These are phyloP conservation scores for Regulus satrapa DNA, from an alignment of 2,113 vertebrate species.

Conservation along the genomic window DNA sequence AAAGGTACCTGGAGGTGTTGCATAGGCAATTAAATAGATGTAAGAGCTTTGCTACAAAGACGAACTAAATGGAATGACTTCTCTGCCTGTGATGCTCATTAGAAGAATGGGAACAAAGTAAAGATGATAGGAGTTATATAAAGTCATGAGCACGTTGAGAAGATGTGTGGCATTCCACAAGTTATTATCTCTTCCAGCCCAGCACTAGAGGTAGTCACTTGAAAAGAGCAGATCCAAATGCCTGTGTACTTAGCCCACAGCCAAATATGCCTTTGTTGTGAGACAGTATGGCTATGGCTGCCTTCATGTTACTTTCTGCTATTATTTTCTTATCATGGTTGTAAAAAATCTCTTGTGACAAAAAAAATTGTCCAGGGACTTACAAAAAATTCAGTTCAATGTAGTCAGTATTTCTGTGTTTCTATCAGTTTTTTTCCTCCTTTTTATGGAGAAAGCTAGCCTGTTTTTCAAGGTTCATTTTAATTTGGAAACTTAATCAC, in stretches of 20 bases:
- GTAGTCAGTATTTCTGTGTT: neutral
- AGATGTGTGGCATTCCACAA: neutral
- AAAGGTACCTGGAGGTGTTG: neutral
- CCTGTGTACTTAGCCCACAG: neutral
- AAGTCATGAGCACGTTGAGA: accelerated
- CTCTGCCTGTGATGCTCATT: neutral
- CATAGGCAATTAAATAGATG: neutral
- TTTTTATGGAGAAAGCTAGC: neutral
- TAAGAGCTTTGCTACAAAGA: neutral
- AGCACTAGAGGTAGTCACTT: neutral
- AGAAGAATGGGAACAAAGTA: neutral
- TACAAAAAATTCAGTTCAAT: neutral
- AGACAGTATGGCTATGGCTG: neutral
- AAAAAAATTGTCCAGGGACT: neutral
- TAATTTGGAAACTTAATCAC: neutral
- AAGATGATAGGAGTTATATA: neutral
- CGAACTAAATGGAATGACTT: neutral
- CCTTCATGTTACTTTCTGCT: neutral
- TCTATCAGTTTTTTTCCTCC: neutral
- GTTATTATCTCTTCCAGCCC: neutral
- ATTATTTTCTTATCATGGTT: neutral
- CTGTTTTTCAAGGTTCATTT: neutral
- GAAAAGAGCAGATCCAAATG: neutral
- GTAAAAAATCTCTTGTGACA: neutral
- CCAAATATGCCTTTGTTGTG: neutral